Evolutionary conservation across 1,140 invertebrate genomes (phyloP).

Genomic region (Diachasma alloeum): DNA sequence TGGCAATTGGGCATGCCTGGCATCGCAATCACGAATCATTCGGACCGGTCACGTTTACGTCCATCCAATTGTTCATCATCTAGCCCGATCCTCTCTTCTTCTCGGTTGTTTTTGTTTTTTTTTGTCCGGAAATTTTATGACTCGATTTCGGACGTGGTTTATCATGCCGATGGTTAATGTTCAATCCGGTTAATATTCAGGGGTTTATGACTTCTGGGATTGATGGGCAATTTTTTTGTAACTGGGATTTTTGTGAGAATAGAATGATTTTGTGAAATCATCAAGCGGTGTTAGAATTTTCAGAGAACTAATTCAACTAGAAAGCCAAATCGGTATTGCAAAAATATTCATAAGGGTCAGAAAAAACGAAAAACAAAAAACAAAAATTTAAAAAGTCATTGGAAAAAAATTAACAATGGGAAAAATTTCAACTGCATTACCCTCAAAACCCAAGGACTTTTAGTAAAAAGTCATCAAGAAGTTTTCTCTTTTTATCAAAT

Average conservation of each 20-base stretch:
- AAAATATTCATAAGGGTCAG: no score
- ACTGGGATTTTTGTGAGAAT: background rate
- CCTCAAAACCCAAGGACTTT: no score
- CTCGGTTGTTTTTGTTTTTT: background rate
- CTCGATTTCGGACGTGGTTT: background rate
- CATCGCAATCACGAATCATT: constrained; percentile 35
- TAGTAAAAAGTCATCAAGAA: background rate
- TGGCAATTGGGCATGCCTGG: background rate
- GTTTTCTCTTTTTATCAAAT: background rate
- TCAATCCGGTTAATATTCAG: constrained; percentile 21
- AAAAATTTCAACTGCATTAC: no score
- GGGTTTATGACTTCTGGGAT: constrained; percentile 5
- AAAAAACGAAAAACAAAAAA: no score
- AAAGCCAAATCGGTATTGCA: no score
- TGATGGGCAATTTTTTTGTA: background rate
- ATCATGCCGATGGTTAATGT: constrained; percentile 14
- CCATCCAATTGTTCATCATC: constrained; percentile 29
- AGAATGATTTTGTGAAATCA: no score
- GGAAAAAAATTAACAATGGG: no score
- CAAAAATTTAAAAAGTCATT: no score
- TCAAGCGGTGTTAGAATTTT: no score
- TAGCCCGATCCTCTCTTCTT: background rate
- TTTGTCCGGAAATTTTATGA: constrained; percentile 27
- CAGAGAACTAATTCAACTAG: no score
- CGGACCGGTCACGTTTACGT: constrained; percentile 31